Base-by-base conservation (phyloP, 2,888 invertebrate genomes). In the Malachius bipustulatus region DNA sequence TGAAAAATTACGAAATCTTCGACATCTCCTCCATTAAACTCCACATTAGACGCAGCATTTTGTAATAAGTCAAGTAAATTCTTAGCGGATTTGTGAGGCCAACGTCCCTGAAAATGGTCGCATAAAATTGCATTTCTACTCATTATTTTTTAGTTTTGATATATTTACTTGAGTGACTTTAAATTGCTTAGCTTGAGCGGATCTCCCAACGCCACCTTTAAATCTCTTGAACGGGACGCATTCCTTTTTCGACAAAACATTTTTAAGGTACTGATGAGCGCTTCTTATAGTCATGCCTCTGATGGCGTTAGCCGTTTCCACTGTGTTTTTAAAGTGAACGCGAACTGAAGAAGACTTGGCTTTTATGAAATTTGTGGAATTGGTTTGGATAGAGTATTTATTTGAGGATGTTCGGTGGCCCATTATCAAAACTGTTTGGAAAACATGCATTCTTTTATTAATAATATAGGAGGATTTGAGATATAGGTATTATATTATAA, bases 21-120 rank as follows among this genome's bases (percentile, higher is more conserved):
- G 24, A 76, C 76, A 59, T 85, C 84, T 34, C 83, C 63, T 38
- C 82, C 82, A 59, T 73, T 78, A 56, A 73, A 74, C 55, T 85
- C 83, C 27, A 83, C 84, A 59, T 85, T 85, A 48, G 80, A 78
- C 58, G 82, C 82, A 9, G 84, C 84, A 61, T 85, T 87, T 57
- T 75, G 77, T 51, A 85, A 60, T 36, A 85, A 66, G 55, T 83
- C 80, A 30, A 83, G 67, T 38, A 87, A 62, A 55, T 82, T 82
- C 55, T 82, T 77, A 4, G 81, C 82, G 31, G 82, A 82, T 60
- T 87, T 87, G 56, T 76, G 73, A 24, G 85, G 84, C 85, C 85
- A 85, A 41, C 85, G 71, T 49, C 85, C 66, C 61, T 52, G 39
- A 32, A 40, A 36, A 36, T 10, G 16, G 27, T 4, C 16, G 4